phyloP scores from a whole-genome alignment of 2,888 invertebrate species.

The Agrotis ipsilon region DNA sequence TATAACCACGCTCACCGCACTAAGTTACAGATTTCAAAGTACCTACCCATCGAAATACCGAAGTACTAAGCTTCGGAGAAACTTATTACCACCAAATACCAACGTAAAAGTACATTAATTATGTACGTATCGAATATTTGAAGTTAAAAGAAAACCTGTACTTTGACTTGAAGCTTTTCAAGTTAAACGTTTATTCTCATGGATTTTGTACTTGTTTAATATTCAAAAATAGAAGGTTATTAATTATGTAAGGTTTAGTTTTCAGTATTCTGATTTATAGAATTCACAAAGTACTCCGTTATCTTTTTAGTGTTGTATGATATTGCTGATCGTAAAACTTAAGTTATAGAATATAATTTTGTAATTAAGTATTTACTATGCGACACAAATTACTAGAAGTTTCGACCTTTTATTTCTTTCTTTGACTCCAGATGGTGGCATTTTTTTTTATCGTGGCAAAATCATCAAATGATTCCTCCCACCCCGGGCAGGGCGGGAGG shows the following conservation, averaged over 20 bases:
- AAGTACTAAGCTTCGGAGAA: conserved; percentile 43
- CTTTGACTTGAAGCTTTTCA: conserved; percentile 40
- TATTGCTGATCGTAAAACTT: too few species aligned
- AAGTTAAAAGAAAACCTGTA: conserved; percentile 29
- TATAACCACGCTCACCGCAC: conserved; percentile 44
- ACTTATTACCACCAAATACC: conserved; percentile 31
- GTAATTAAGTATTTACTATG: too few species aligned
- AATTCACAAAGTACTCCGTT: too few species aligned
- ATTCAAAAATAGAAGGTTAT: conserved; percentile 1
- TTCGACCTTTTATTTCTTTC: too few species aligned
- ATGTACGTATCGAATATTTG: conserved; percentile 43
- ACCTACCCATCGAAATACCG: conserved; percentile 16
- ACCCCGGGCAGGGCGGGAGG: too few species aligned
- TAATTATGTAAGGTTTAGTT: conserved; percentile 2
- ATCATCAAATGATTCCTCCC: too few species aligned
- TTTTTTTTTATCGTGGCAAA: too few species aligned
- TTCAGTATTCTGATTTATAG: background rate
- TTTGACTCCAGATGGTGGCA: too few species aligned
- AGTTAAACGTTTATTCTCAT: conserved; percentile 23
- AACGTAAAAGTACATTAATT: conserved; percentile 49
- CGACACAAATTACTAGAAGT: too few species aligned
- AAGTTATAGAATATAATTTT: too few species aligned
- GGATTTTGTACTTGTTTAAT: conserved; percentile 17
- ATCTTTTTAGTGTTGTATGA: too few species aligned
- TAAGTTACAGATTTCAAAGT: conserved; percentile 30